Evolutionary conservation across 2,113 vertebrate genomes (phyloP).

Genomic region (Psettodes erumei): DNA sequence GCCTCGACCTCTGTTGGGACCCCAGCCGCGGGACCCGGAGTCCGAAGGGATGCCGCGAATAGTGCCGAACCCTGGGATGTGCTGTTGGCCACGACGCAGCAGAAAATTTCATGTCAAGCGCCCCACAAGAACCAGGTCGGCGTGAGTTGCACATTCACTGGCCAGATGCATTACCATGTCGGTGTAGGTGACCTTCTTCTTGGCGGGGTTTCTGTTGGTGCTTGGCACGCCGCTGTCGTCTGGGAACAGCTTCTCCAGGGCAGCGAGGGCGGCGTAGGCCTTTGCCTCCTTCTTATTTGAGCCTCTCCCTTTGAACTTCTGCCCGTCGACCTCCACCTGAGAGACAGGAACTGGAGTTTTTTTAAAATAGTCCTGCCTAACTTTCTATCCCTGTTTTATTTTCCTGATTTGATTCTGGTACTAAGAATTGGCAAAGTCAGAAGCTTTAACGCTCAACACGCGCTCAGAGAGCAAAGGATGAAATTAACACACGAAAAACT

Average conservation of each 20-base stretch:
- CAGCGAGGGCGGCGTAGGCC: slow-evolving; percentile 92
- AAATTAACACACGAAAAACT: neutral
- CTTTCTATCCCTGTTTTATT: neutral
- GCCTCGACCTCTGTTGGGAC: slow-evolving; percentile 85
- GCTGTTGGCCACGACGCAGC: slow-evolving; percentile 62
- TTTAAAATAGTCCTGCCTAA: neutral
- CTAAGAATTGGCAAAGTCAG: neutral
- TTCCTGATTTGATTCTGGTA: neutral
- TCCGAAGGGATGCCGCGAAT: slow-evolving; percentile 85
- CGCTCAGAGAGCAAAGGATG: neutral
- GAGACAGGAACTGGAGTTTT: neutral
- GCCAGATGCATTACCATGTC: slow-evolving; percentile 75
- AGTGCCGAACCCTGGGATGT: slow-evolving; percentile 88
- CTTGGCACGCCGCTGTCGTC: slow-evolving; percentile 71
- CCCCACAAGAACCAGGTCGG: neutral
- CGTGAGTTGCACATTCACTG: neutral
- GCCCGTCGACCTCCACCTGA: slow-evolving; percentile 95
- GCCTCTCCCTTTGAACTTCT: slow-evolving; percentile 95
- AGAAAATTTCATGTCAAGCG: neutral
- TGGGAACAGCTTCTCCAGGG: slow-evolving; percentile 92
- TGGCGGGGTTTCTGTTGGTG: slow-evolving; percentile 79
- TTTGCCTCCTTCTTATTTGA: slow-evolving; percentile 98
- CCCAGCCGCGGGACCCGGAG: slow-evolving; percentile 83
- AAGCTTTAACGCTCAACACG: neutral
- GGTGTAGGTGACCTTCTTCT: slow-evolving; percentile 87